Conservation (phyloP, 2,888 invertebrate genomes). For the Hirtodrosophila duncani region DNA sequence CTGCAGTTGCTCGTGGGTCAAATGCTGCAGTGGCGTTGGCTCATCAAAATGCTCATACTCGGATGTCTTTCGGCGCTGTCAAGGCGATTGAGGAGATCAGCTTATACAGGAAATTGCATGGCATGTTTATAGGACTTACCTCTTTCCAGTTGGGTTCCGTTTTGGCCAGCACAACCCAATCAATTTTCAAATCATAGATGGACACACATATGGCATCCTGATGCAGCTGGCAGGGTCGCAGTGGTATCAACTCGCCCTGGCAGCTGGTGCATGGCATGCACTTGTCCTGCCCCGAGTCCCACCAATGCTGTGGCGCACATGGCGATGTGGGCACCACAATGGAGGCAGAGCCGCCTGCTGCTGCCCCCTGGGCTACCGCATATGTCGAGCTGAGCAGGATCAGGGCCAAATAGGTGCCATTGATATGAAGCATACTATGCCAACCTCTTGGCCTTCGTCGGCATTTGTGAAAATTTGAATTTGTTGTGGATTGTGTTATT, state of each 20-base stretch:
- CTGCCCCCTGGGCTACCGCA: not conserved
- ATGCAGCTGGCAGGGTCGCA: slow-evolving; percentile 86
- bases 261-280: slow-evolving; percentile 87
- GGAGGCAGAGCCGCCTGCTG: not conserved
- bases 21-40: slow-evolving; percentile 57
- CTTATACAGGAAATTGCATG: too few relatives aligned
- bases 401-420: slow-evolving; percentile 52
- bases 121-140: slow-evolving; percentile 50
- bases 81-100: too few relatives aligned
- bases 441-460: slow-evolving; percentile 43
- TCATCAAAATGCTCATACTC: slow-evolving; percentile 61
- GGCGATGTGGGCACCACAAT: slow-evolving; percentile 56
- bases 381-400: slow-evolving; percentile 62
- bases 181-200: slow-evolving; percentile 82
- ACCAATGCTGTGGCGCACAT: slow-evolving; percentile 83
- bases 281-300: slow-evolving; percentile 82
- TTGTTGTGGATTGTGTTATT: slow-evolving; percentile 20
- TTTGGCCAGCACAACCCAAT: slow-evolving; percentile 81
- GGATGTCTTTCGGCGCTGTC: slow-evolving; percentile 76
- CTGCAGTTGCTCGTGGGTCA: slow-evolving; percentile 73
- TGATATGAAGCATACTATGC: slow-evolving; percentile 13
- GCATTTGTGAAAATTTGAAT: slow-evolving; percentile 42
- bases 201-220: slow-evolving; percentile 87
- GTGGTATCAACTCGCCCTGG: slow-evolving; percentile 82
- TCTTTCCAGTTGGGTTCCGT: slow-evolving; percentile 78